Conservation (phyloP, 2,888 invertebrate genomes). For the Ochropleura leucogaster region DNA sequence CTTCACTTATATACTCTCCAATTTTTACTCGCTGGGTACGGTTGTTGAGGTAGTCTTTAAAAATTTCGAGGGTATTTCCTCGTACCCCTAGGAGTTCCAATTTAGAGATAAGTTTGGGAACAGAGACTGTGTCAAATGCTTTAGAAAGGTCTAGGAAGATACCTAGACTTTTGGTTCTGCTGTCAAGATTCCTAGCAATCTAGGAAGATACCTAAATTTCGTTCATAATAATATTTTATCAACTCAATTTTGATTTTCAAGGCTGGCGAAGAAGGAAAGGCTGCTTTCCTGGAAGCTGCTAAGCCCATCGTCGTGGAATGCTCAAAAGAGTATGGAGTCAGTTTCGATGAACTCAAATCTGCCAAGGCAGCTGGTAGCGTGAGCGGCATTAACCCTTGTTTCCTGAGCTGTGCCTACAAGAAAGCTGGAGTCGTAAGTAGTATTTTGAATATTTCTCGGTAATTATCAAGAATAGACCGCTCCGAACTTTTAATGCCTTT, state of each 20-base stretch:
- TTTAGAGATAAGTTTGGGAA: too few species aligned
- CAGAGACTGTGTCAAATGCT: too few species aligned
- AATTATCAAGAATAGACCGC: background rate
- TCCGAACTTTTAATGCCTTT: background rate
- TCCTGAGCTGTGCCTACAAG: constrained; percentile 55
- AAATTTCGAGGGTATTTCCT: too few species aligned
- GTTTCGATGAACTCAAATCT: constrained; percentile 36
- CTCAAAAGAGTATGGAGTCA: constrained; percentile 48
- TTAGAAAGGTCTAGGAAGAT: too few species aligned
- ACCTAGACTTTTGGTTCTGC: too few species aligned
- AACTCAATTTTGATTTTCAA: background rate
- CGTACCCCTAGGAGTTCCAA: too few species aligned
- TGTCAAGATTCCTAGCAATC: too few species aligned
- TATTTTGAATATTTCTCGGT: background rate
- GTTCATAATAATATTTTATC: too few species aligned
- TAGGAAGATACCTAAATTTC: too few species aligned
- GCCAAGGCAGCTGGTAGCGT: constrained; percentile 41
- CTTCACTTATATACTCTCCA: too few species aligned
- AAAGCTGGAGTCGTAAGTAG: constrained; percentile 62
- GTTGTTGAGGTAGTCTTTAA: too few species aligned
- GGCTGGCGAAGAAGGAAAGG: constrained; percentile 41
- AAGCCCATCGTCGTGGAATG: constrained; percentile 52
- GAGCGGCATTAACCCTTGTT: constrained; percentile 55
- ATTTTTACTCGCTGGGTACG: too few species aligned
- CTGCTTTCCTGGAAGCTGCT: constrained; percentile 27